Percentiles rank a stretch among this genome's conserved stretches.
Conservation (phyloP, 2,113 vertebrate species). For the Sceloporus tristichus region DNA sequence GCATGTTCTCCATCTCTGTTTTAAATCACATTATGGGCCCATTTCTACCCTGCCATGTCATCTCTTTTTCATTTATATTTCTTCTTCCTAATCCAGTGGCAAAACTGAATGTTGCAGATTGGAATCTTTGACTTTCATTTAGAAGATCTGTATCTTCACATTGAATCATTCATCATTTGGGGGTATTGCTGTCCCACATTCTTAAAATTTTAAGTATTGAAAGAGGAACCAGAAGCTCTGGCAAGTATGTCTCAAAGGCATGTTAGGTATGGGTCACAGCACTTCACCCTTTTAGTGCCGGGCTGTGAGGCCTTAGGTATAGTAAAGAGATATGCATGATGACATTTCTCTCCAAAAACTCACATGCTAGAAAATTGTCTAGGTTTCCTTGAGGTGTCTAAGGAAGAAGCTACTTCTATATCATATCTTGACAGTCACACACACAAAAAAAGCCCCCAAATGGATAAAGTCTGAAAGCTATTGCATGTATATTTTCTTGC, state of each 20-base stretch:
- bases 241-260: not conserved
- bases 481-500: not conserved
- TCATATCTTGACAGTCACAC: conserved; percentile 13
- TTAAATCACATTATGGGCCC: not conserved
- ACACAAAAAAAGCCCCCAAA: conserved; percentile 7
- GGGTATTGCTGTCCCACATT: not conserved
- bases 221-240: not conserved
- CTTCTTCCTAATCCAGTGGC: too few relatives aligned
- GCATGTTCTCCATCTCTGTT: too few relatives aligned
- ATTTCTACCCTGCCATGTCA: not conserved
- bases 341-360: not conserved
- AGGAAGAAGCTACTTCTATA: rapidly evolving
- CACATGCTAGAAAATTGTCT: not conserved
- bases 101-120: not conserved
- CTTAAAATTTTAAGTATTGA: conserved; percentile 1
- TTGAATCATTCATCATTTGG: not conserved
- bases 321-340: not conserved
- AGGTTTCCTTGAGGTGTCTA: not conserved
- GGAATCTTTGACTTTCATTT: not conserved
- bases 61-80: too few relatives aligned
- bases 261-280: not conserved
- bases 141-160: not conserved
- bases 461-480: not conserved
- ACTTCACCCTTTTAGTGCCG: not conserved
- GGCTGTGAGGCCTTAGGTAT: rapidly evolving